A percentile compares a stretch with the other conserved stretches of the same genome.
These are phyloP conservation scores for Nyctalus aviator DNA, from an alignment of 2,797 vertebrate species.

Conservation along the genomic window DNA sequence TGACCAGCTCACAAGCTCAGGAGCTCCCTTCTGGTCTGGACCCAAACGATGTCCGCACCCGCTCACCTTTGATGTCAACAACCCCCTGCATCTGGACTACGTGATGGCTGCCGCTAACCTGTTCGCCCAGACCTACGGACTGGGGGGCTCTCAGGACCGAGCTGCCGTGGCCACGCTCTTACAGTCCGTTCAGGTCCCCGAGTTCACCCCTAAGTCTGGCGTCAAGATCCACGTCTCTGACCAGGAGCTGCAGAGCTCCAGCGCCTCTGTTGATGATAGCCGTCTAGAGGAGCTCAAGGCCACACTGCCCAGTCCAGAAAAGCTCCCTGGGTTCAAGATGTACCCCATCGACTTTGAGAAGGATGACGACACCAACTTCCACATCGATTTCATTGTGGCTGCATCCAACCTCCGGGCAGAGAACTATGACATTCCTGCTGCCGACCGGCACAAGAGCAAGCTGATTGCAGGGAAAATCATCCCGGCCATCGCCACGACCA, in stretches of 20 bases:
- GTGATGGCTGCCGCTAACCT: conserved; percentile 94
- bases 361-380: conserved; percentile 95
- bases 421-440: conserved; percentile 97
- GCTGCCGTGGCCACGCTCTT: conserved; percentile 89
- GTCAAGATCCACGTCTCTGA: conserved; percentile 98
- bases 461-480: conserved; percentile 98
- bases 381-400: conserved; percentile 98
- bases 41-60: conserved; percentile 97
- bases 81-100: conserved; percentile 96
- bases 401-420: conserved; percentile 96
- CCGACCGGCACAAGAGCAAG: conserved; percentile 98
- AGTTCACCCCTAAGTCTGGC: conserved; percentile 94
- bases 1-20: conserved; percentile 96
- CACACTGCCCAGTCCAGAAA: no score
- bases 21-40: conserved; percentile 97
- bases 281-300: no score
- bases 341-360: no score
- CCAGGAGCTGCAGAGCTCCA: conserved; percentile 95
- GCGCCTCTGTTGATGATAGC: conserved; percentile 88
- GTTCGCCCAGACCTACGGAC: conserved; percentile 93
- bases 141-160: conserved; percentile 90
- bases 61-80: conserved; percentile 93
- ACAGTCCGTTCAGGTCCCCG: conserved; percentile 90
- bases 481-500: conserved; percentile 97
- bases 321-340: no score